A percentile compares a stretch with the other conserved stretches of the same genome.
phyloP scores from a whole-genome alignment of 2,797 vertebrate genomes.

The Sebastes miniatus region DNA sequence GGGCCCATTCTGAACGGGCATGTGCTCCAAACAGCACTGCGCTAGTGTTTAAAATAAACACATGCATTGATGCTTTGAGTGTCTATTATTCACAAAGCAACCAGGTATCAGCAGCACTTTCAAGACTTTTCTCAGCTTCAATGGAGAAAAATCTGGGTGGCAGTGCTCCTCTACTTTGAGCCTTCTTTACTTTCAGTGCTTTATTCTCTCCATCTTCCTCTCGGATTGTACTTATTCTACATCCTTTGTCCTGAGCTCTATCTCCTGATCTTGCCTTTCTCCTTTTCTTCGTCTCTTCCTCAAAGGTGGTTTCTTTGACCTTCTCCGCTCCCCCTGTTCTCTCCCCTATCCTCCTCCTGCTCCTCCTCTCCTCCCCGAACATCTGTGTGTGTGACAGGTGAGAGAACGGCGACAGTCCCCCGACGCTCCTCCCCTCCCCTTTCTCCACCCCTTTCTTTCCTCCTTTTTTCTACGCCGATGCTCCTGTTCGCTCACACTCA shows the following conservation, averaged over 20 bases:
- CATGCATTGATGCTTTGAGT: background rate
- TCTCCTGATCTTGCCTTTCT: constrained; percentile 41
- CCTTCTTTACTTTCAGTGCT: background rate
- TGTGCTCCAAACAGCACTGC: background rate
- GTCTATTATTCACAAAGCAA: background rate
- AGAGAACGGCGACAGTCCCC: constrained; percentile 68
- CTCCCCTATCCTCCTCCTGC: constrained; percentile 51
- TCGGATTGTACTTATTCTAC: constrained; percentile 7
- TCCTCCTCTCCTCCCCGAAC: constrained; percentile 70
- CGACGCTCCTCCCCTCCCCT: constrained; percentile 33
- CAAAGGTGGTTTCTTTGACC: constrained; percentile 63
- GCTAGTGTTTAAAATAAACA: background rate
- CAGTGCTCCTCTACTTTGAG: background rate
- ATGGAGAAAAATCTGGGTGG: background rate
- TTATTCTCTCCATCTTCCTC: constrained; percentile 8
- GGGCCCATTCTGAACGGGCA: background rate
- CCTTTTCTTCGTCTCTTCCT: constrained; percentile 28
- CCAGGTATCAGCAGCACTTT: background rate
- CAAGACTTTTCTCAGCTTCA: constrained; percentile 1
- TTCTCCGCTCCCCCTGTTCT: constrained; percentile 54
- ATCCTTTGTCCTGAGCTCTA: constrained; percentile 22
- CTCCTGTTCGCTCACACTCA: constrained; percentile 4
- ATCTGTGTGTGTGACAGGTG: constrained; percentile 81
- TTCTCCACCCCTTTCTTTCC: constrained; percentile 10
- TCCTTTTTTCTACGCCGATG: constrained; percentile 1